Evolutionary conservation across 1,140 invertebrate genomes (phyloP).

Genomic region (Gonatopus flavifemur): DNA sequence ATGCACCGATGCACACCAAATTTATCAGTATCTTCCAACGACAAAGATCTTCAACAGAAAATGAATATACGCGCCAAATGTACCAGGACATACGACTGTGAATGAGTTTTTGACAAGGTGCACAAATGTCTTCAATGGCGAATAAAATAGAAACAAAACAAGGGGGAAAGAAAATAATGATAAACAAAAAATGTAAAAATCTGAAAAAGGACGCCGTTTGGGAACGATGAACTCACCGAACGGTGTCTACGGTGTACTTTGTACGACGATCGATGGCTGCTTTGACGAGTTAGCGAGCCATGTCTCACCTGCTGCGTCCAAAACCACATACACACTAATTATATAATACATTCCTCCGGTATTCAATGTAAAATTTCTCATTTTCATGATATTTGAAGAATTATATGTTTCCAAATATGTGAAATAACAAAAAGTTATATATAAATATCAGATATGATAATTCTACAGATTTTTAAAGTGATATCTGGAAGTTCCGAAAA

Average conservation of each 20-base stretch:
- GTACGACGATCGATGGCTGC: slow-evolving; percentile 63
- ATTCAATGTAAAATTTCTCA: no score
- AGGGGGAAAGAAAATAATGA: neutral
- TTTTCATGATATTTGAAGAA: no score
- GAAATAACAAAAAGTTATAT: no score
- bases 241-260: slow-evolving; percentile 73
- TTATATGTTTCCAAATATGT: no score
- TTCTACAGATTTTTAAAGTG: no score
- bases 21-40: no score
- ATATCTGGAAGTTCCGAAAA: no score
- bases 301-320: slow-evolving; percentile 68
- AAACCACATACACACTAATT: slow-evolving; percentile 53
- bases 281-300: slow-evolving; percentile 71
- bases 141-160: slow-evolving; percentile 24
- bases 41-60: no score
- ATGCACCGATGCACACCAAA: no score
- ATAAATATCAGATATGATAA: no score
- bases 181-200: slow-evolving; percentile 19
- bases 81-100: slow-evolving; percentile 17
- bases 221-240: slow-evolving; percentile 67
- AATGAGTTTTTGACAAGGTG: slow-evolving; percentile 16
- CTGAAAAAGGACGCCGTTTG: slow-evolving; percentile 17
- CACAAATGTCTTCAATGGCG: slow-evolving; percentile 19
- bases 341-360: no score
- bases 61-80: neutral